Percentiles rank a stretch among this genome's conserved stretches.
Evolutionary conservation across 2,888 invertebrate genomes (phyloP).

Genomic region (Cerastis leucographa): DNA sequence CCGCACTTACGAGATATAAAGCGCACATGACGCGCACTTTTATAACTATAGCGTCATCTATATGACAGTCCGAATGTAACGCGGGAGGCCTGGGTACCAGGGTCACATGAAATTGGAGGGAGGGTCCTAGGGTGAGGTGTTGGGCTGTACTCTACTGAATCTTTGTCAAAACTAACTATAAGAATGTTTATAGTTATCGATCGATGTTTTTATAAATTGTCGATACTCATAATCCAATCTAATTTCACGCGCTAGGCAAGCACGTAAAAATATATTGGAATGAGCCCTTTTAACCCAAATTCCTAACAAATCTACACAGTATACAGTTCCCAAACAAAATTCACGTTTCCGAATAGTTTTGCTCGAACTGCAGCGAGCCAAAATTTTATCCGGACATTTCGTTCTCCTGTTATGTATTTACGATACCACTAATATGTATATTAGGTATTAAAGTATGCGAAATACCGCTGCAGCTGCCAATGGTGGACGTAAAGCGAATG

Average conservation of each 20-base stretch:
- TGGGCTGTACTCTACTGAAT: not conserved
- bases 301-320: constrained; percentile 4
- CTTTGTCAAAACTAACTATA: not conserved
- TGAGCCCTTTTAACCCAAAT: constrained; percentile 2
- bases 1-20: constrained; percentile 66
- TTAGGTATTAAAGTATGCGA: constrained; percentile 67
- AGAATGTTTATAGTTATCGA: not conserved
- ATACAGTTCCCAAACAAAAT: constrained; percentile 6
- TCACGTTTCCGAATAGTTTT: constrained; percentile 30
- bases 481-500: constrained; percentile 75
- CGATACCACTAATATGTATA: constrained; percentile 68
- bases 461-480: constrained; percentile 78
- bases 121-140: not conserved
- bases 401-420: constrained; percentile 61
- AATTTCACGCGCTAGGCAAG: not conserved
- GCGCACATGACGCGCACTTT: constrained; percentile 65
- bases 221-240: not conserved
- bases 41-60: constrained; percentile 57
- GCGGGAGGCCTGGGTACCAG: constrained; percentile 43
- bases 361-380: constrained; percentile 44
- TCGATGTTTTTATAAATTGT: not conserved
- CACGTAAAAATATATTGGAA: not conserved
- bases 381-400: constrained; percentile 49
- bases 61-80: constrained; percentile 46
- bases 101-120: constrained; percentile 29